Evolutionary conservation across 2,113 vertebrate species (phyloP), one percentile per base, ranked within the genome.

Genomic region (Zootoca vivipara): DNA sequence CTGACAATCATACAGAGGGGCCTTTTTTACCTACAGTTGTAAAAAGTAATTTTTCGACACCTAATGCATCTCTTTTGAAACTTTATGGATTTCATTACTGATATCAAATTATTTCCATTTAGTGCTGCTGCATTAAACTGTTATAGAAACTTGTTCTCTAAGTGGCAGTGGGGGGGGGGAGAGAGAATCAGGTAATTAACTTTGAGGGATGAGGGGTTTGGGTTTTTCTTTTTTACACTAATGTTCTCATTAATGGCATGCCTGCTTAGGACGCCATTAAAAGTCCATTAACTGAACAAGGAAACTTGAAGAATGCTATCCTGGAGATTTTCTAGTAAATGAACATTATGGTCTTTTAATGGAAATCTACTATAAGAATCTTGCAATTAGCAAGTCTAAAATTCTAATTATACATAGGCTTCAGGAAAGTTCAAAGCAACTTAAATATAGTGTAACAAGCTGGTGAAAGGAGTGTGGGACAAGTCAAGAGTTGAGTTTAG

Each of bases 221-320:
- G 95, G 95, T 93, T 93, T 90, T 83, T 96, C 96, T 95, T 95
- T 96, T 95, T 94, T 93, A 92, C 82, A 87, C 92, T 90, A 97
- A 96, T 96, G 96, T 95, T 95, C 93, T 94, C 88, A 94, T 95
- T 97, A 96, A 97, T 94, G 94, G 95, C 94, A 95, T 92, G 90
- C 91, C 95, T 96, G 93, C 93, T 94, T 95, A 96, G 95, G 94
- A 97, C 89, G 93, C 91, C 94, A 96, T 97, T 97, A 97, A 96
- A 97, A 97, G 92, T 94, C 94, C 95, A 97, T 97, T 96, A 96
- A 95, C 80, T 96, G 95, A 96, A 96, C 90, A 96, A 94, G 89
- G 90, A 96, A 96, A 96, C 93, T 96, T 94, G 96, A 97, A 96
- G 96, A 95, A 94, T 96, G 92, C 96, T 94, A 95, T 91, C 91